Percentiles rank a stretch among this genome's conserved stretches.
phyloP scores from a whole-genome alignment of 2,797 vertebrate genomes.

The Sebastiscus tertius region DNA sequence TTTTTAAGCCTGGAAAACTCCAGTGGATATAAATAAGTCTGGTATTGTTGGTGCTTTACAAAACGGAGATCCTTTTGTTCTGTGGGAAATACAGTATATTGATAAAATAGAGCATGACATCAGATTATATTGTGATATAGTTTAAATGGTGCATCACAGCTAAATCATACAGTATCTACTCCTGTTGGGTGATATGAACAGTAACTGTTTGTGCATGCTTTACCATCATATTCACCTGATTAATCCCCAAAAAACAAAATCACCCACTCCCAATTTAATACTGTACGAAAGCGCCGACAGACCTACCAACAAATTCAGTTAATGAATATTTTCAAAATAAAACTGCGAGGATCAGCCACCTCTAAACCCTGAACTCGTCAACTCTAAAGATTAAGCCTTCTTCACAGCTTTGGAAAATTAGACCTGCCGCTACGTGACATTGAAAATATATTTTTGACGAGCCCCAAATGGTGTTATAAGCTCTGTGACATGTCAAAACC shows the following conservation, averaged over 20 bases:
- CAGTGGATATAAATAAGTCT: background rate
- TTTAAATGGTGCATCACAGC: background rate
- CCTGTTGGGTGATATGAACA: background rate
- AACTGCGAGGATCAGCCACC: background rate
- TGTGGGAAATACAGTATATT: background rate
- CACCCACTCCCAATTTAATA: background rate
- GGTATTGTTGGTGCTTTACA: background rate
- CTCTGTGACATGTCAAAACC: background rate
- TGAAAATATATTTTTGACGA: background rate
- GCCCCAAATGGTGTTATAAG: too few relatives aligned
- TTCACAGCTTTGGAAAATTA: background rate
- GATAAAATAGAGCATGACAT: background rate
- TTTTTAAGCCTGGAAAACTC: background rate
- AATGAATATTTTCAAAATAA: background rate
- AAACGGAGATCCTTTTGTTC: background rate
- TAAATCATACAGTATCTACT: background rate
- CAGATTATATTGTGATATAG: background rate
- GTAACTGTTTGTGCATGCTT: background rate
- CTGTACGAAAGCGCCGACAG: background rate
- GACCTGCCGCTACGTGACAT: background rate
- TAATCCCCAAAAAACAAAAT: background rate
- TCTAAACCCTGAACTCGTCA: background rate
- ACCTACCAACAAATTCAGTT: too few relatives aligned
- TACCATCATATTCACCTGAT: background rate
- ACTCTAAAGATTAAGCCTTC: background rate